Percentiles rank a stretch among this genome's conserved stretches.
phyloP scores from a whole-genome alignment of 2,888 invertebrate species.

The Melieria picta region DNA sequence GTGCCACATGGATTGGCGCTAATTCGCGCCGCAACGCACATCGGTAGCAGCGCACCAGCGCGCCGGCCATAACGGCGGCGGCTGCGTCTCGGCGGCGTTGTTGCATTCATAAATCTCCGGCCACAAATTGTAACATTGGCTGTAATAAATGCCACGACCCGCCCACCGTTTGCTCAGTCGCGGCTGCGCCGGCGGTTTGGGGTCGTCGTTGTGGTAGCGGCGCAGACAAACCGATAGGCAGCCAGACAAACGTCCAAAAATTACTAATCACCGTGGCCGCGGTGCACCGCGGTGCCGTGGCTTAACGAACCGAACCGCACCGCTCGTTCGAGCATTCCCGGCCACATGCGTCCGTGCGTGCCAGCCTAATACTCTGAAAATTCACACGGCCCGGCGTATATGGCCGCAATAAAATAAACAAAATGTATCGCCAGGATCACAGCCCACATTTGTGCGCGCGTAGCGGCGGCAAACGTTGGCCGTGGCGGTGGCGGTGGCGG shows the following conservation, averaged over 20 bases:
- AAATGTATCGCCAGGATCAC: conserved; percentile 51
- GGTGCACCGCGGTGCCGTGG: conserved; percentile 29
- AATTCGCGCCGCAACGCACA: too few relatives aligned
- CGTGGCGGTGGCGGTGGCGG: conserved; percentile 18
- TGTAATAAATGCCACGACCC: conserved; percentile 60
- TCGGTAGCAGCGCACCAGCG: neutral
- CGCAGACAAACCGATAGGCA: conserved; percentile 12
- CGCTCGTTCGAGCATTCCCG: too few relatives aligned
- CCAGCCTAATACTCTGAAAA: conserved; percentile 54
- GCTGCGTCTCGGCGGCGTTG: conserved; percentile 41
- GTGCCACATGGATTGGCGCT: too few relatives aligned
- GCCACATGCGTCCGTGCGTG: too few relatives aligned
- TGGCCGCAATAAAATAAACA: conserved; percentile 57
- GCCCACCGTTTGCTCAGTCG: conserved; percentile 57
- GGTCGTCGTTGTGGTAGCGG: neutral
- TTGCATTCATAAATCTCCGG: conserved; percentile 56
- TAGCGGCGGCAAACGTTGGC: neutral
- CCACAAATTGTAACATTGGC: conserved; percentile 64
- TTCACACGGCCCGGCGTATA: conserved; percentile 54
- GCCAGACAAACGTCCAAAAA: conserved; percentile 7
- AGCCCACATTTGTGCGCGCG: neutral
- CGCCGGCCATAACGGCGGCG: conserved; percentile 42
- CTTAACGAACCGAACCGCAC: neutral
- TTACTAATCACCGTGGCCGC: conserved; percentile 30
- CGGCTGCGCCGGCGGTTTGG: neutral